Base-by-base conservation (phyloP, 64 coral and sea anemone genomes). In the Montipora efflorescens region DNA sequence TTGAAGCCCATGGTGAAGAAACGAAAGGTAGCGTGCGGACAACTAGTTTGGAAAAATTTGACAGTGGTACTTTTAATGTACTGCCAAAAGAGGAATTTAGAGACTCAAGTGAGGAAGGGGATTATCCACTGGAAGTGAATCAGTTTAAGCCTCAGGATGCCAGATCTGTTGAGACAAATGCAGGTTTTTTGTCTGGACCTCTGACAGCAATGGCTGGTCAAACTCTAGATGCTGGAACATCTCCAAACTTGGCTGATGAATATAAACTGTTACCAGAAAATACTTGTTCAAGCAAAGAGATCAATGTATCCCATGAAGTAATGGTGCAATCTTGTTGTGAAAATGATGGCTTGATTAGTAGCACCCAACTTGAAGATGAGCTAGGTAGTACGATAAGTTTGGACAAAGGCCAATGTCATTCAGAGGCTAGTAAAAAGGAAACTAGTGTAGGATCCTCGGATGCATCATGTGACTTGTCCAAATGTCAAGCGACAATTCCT, bases 21-120 rank as follows among this genome's bases (percentile, higher is more conserved):
- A 50, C 11, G 0, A 52, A 50, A 0, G 46, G 19, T 7, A 20
- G 19, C 46, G 3, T 48, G 1, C 5, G 0, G 11, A 70, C 0
- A 70, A 18, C 66, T 71, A 86, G 15, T 51, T 8, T 19, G 51
- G 66, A 71, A 18, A 44, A 86, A 71, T 51, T 72, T 70, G 62
- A 86, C 20, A 47, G 64, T n/a, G 13, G 47, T 22, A 51, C 45
- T 84, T 83, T 67, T 15, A 84, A 67, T 71, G 7, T 86, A 49
- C 71, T 64, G 9, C 82, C 62, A 19, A 86, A 86, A 18, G 66
- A 86, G 45, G 82, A 86, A 12, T 86, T 21, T 50, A 86, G 66
- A 67, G 66, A 72, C 82, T 49, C 20, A 3, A 72, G 18, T 50
- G 8, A 5, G 18, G 62, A 86, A 50, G 66, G 66, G 46, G 44